Evolutionary conservation across 2,888 invertebrate genomes (phyloP).

Genomic region (Apodemia duryi): DNA sequence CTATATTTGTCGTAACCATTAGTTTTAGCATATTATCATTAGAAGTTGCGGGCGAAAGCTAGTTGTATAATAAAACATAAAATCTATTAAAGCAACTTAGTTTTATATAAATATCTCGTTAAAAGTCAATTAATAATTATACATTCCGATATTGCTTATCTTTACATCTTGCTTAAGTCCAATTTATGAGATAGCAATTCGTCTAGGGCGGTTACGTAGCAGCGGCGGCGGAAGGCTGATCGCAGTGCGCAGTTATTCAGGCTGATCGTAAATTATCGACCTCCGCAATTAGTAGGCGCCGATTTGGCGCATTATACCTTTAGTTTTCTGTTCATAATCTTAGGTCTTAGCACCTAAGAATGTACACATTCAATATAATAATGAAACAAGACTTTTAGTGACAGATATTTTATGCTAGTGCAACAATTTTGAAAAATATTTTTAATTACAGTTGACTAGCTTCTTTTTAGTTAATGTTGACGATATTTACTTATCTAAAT

Average conservation of each 20-base stretch:
- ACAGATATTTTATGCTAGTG: no score
- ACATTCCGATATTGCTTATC: conserved; percentile 23
- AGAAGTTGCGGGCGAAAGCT: no score
- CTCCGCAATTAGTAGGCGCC: conserved; percentile 72
- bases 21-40: no score
- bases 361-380: not conserved
- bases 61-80: not conserved
- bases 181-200: conserved; percentile 40
- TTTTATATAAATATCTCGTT: conserved; percentile 7
- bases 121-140: conserved; percentile 15
- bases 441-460: no score
- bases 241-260: conserved; percentile 50
- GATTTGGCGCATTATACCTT: conserved; percentile 60
- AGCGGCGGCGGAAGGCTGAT: conserved; percentile 42
- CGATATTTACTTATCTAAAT: no score
- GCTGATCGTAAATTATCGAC: conserved; percentile 64
- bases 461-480: no score
- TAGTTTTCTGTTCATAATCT: conserved; percentile 22
- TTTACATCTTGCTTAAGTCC: conserved; percentile 28
- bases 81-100: conserved; percentile 5
- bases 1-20: no score
- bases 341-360: not conserved
- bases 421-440: no score
- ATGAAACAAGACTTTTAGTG: no score
- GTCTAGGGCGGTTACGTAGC: conserved; percentile 44